A percentile compares a stretch with the other conserved stretches of the same genome.
These are phyloP conservation scores for Anableps anableps DNA, from an alignment of 2,797 vertebrate species.

Conservation along the genomic window DNA sequence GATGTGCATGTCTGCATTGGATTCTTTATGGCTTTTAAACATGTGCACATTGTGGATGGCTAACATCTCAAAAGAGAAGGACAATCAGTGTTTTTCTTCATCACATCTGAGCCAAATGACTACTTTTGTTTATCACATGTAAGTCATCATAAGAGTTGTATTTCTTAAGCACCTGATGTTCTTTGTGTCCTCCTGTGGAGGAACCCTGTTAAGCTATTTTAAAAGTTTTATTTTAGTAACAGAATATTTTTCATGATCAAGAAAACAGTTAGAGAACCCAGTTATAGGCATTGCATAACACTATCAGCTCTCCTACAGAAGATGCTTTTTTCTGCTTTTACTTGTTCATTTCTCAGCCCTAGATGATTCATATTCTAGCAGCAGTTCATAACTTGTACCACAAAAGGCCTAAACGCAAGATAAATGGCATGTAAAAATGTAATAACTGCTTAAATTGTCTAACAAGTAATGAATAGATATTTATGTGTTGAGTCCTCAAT, in stretches of 20 bases:
- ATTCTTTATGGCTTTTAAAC: constrained; percentile 15
- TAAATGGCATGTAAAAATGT: neutral
- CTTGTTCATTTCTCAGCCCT: neutral
- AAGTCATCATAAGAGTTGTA: constrained; percentile 16
- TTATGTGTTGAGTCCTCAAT: neutral
- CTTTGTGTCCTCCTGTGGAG: constrained; percentile 56
- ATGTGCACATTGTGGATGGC: constrained; percentile 25
- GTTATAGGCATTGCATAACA: neutral
- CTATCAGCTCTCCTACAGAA: constrained; percentile 12
- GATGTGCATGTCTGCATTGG: constrained; percentile 1
- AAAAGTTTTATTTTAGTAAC: constrained; percentile 51
- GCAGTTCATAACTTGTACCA: neutral
- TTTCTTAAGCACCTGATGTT: constrained; percentile 11
- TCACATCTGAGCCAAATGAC: constrained; percentile 29
- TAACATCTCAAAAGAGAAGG: constrained; percentile 15
- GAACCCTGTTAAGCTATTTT: constrained; percentile 29
- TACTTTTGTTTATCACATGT: constrained; percentile 43
- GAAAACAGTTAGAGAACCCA: neutral
- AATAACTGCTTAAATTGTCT: neutral
- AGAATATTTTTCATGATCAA: constrained; percentile 17
- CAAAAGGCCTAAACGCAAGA: neutral
- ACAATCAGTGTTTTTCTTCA: constrained; percentile 8
- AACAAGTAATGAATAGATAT: neutral
- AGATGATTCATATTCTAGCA: neutral
- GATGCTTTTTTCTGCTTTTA: neutral